Evolutionary conservation across 2,113 vertebrate species (phyloP).

Genomic region (Percopsis transmontana): DNA sequence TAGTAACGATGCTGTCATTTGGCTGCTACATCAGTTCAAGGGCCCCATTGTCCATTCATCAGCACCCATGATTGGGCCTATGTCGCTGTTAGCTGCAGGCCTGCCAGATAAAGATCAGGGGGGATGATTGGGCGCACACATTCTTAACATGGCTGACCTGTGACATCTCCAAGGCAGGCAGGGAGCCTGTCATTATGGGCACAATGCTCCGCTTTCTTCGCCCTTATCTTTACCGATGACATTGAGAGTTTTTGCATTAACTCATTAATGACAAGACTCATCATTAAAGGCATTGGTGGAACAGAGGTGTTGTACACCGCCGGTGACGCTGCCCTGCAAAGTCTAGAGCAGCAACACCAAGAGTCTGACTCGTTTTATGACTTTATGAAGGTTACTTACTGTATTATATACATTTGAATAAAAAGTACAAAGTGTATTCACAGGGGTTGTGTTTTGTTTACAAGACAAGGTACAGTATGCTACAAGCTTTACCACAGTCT

Average conservation of each 20-base stretch:
- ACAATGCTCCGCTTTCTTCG: constrained; percentile 94
- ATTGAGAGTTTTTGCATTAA: constrained; percentile 98
- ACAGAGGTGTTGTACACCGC: constrained; percentile 37
- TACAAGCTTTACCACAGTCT: neutral
- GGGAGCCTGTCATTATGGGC: constrained; percentile 90
- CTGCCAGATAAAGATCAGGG: constrained; percentile 93
- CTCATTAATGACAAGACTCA: constrained; percentile 95
- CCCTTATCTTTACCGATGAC: constrained; percentile 96
- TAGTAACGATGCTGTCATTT: constrained; percentile 85
- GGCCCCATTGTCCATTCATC: constrained; percentile 97
- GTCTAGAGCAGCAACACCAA: neutral
- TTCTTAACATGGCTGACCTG: constrained; percentile 99
- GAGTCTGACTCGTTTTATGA: no score
- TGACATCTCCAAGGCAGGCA: constrained; percentile 91
- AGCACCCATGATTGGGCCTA: constrained; percentile 88
- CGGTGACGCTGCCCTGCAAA: constrained; percentile 47
- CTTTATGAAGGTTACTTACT: neutral
- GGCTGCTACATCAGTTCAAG: constrained; percentile 86
- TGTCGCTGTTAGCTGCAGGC: constrained; percentile 91
- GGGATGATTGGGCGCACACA: constrained; percentile 97
- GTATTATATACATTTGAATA: neutral
- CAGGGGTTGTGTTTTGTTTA: neutral
- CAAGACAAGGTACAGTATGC: neutral
- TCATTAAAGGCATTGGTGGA: constrained; percentile 81
- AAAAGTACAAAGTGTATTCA: neutral